A percentile compares a stretch with the other conserved stretches of the same genome.
These are phyloP conservation scores for Staurois parvus DNA, from an alignment of 2,797 vertebrate genomes.

Conservation along the genomic window DNA sequence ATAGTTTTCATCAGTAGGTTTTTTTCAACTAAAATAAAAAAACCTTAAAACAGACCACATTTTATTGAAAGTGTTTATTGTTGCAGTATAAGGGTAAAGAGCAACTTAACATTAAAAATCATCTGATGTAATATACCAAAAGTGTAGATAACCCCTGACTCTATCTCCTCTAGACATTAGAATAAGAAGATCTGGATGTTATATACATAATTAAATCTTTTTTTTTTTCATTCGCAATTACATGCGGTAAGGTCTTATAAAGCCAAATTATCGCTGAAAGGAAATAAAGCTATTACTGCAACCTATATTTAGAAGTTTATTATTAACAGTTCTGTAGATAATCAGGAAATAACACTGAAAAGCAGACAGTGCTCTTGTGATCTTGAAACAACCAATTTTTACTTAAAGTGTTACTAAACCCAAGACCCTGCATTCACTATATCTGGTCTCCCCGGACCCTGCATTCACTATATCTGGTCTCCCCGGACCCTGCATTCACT, in stretches of 20 bases:
- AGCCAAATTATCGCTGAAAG: constrained; percentile 2
- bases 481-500: too few species aligned
- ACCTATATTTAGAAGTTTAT: constrained; percentile 13
- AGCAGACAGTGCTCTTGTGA: not conserved
- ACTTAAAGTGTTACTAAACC: too few species aligned
- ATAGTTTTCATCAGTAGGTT: not conserved
- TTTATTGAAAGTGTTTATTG: not conserved
- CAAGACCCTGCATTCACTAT: too few species aligned
- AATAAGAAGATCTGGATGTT: not conserved
- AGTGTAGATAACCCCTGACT: not conserved
- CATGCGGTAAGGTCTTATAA: not conserved
- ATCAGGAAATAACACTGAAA: constrained; percentile 1
- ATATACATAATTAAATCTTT: not conserved
- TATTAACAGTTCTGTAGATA: not conserved
- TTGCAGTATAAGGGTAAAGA: not conserved
- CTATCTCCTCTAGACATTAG: not conserved
- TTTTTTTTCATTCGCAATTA: constrained; percentile 5
- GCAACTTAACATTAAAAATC: not conserved
- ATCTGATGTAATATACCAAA: not conserved
- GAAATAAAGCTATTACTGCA: not conserved
- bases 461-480: too few species aligned
- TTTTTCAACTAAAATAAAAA: not conserved
- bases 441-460: too few species aligned
- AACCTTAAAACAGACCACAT: not conserved
- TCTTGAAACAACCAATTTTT: not conserved